Evolutionary conservation across 2,888 invertebrate genomes (phyloP), one percentile per base, ranked within the genome.

Genomic region (Colostygia pectinataria): DNA sequence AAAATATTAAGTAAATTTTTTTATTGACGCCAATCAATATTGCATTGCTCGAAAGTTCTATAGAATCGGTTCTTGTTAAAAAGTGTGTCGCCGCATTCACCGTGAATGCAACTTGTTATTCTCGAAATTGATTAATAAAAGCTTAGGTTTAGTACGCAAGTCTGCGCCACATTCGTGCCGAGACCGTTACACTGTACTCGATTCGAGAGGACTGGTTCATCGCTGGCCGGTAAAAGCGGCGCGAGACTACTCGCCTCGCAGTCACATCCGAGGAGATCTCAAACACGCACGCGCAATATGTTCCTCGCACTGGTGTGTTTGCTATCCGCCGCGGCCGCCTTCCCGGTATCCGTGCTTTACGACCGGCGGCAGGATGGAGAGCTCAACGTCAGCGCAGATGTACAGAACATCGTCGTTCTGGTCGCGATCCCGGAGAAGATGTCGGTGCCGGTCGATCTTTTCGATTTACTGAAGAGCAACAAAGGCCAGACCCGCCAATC

Each of bases 291-390:
- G 87, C 76, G 85, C 76, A 73, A 60, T 66, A 88, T 88, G 81
- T 50, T 80, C 53, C 61, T 83, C 50, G 55, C 72, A 42, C 53
- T 83, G 53, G 64, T 68, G 52, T 77, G 71, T 54, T 54, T 80
- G 28, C 45, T 86, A 49, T 73, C 72, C 43, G 65, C 67, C 50
- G 77, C 71, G 55, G 74, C 74, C 59, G 74, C 80, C 57, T 14
- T 41, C 8, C 52, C 52, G 7, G 74, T 78, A 7, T 83, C 90
- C 29, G 68, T 73, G 33, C 74, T 68, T 27, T 93, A 92, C 83
- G 93, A 96, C 74, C 95, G 95, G 70, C 91, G 95, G 0, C 96
- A 96, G 75, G 94, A 95, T 46, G 96, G 96, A n/a, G 92, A 93
- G 1, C 74, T 91, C 55, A 95, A 96, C 77, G 91, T 95, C 7